phyloP scores from a whole-genome alignment of 1,140 invertebrate species.

The Drosophila simulans region DNA sequence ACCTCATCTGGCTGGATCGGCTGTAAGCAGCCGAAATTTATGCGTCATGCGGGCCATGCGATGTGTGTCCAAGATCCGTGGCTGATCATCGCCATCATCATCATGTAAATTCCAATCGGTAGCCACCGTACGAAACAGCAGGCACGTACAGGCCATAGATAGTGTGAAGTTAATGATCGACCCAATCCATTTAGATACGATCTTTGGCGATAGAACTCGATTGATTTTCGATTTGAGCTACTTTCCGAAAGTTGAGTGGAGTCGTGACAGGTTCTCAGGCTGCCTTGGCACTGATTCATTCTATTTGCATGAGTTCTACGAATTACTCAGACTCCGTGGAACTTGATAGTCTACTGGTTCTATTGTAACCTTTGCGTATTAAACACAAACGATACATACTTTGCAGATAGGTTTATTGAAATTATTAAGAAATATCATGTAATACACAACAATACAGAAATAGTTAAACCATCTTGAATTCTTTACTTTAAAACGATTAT shows the following conservation, averaged over 20 bases:
- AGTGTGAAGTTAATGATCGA: conserved; percentile 53
- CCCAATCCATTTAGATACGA: conserved; percentile 51
- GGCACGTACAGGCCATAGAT: conserved; percentile 47
- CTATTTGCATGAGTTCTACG: conserved; percentile 32
- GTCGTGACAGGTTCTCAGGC: conserved; percentile 38
- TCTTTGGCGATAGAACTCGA: conserved; percentile 42
- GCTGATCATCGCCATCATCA: conserved; percentile 32
- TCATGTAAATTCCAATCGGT: conserved; percentile 55
- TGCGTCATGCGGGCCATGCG: conserved; percentile 65
- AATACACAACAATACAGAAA: too few relatives aligned
- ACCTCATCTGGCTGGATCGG: conserved; percentile 31
- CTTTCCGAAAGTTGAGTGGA: conserved; percentile 22
- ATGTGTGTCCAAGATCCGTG: conserved; percentile 40
- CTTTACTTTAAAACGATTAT: too few relatives aligned
- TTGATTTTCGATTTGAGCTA: conserved; percentile 21
- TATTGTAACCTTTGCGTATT: too few relatives aligned
- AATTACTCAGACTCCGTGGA: conserved; percentile 9
- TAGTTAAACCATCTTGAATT: too few relatives aligned
- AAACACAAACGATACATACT: too few relatives aligned
- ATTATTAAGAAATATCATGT: too few relatives aligned
- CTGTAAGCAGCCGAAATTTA: conserved; percentile 78
- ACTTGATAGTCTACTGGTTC: conserved; percentile 7
- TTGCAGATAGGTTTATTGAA: too few relatives aligned
- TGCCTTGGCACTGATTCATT: conserved; percentile 46
- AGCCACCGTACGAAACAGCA: conserved; percentile 31